These are phyloP conservation scores for Trachelus stipa DNA, from an alignment of 2,888 invertebrate genomes.

Conservation along the genomic window DNA sequence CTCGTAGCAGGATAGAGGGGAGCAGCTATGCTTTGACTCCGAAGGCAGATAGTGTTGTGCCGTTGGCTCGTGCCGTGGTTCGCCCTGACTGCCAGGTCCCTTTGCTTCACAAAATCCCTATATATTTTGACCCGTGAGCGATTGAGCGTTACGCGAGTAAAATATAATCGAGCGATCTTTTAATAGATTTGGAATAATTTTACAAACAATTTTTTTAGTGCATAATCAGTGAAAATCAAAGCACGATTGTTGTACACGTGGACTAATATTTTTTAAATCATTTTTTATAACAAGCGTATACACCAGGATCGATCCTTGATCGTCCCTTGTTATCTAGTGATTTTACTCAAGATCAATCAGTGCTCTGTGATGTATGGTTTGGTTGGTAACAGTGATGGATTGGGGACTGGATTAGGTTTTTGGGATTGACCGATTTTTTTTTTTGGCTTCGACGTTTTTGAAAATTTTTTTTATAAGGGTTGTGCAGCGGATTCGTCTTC, in stretches of 20 bases:
- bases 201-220: neutral
- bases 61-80: conserved; percentile 65
- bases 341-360: neutral
- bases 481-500: neutral
- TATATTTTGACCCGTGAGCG: neutral
- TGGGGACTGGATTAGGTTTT: neutral
- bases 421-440: neutral
- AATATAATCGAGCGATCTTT: neutral
- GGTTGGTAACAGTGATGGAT: neutral
- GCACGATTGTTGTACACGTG: neutral
- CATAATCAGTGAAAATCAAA: neutral
- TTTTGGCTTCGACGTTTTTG: neutral
- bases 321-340: neutral
- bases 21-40: conserved; percentile 52
- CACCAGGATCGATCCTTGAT: neutral
- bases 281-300: neutral
- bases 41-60: conserved; percentile 65
- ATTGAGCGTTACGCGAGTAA: neutral
- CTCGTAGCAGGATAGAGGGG: conserved; percentile 48
- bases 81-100: conserved; percentile 43
- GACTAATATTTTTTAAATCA: neutral
- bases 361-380: neutral
- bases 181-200: neutral
- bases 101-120: conserved; percentile 18
- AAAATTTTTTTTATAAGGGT: conserved; percentile 13